Evolutionary conservation across 2,797 vertebrate species (phyloP), one percentile per base, ranked within the genome.

Genomic region (Mallotus villosus): DNA sequence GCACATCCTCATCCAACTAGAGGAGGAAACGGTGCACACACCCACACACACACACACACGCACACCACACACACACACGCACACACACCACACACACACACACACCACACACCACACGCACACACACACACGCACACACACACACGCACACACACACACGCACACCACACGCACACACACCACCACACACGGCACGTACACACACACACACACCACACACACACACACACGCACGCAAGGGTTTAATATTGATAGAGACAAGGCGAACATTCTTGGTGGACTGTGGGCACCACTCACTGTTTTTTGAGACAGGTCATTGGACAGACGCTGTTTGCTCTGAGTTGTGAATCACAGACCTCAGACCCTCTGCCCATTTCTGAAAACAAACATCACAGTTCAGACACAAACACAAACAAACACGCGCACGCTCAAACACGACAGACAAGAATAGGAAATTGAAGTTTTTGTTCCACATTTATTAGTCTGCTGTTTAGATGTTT

Each of bases 281-380:
- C 9, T 29, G n/a, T 8, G 60, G 34, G 53, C 19, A 34, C 37
- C 65, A 94, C 98, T 97, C 89, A 99, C 98, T 99, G 98, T 92
- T 99, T 99, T 86, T 96, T 99, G 74, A 99, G 96, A 90, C 97
- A 98, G 2, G 97, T 99, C 96, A 98, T 99, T 2, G 98, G 97
- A 88, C 97, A 98, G 86, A 99, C 97, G 2, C 97, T 99, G 93
- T 99, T 99, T 82, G 98, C 96, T 89, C 97, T 97, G 76, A 97
- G 90, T 99, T 99, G 90, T 98, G 97, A 85, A 97, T 98, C 86
- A 98, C 96, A 41, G 96, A 95, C 90, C 92, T 93, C 86, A 99
- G 90, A 63, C 98, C 97, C 82, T 99, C 98, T 63, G 95, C 94
- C 98, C 98, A 99, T 92, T 96, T 96, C 98, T 99, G 92, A 77